Evolutionary conservation across 2,113 vertebrate genomes (phyloP), one percentile per base, ranked within the genome.

Genomic region (Myxocyprinus asiaticus): DNA sequence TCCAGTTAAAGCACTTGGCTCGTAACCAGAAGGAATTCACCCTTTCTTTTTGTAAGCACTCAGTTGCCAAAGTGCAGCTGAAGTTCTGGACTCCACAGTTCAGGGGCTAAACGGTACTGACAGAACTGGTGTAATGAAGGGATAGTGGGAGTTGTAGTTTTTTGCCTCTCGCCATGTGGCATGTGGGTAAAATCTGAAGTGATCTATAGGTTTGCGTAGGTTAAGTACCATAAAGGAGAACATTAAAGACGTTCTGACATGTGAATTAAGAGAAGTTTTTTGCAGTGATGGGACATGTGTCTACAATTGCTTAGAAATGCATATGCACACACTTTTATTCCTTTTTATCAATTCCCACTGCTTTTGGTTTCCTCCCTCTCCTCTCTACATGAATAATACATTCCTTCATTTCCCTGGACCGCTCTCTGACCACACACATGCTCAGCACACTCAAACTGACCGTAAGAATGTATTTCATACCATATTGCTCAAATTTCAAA

Each of bases 321-420:
- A 33, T 33, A 33, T 33, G 3, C 22, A 33, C 22, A 1, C 22
- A 33, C 22, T 65, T 42, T 75, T 48, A 58, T 55, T 58, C 56
- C 53, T 48, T 53, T 74, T 44, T 44, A 58, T 50, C 17, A 47
- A 47, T 68, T 17, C 55, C 12, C 45, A 14, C 58, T 3, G 15
- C 63, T 66, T 58, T 67, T 75, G 5, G 2, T 44, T 22, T 61
- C 22, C 22, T 33, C 43, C 42, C 45, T 67, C 6, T 78, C 17
- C 48, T 78, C 45, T 44, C 45, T 6, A 59, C 65, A 75, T 82
- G 55, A 82, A 78, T 82, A 71, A 74, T 53, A 78, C 63, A 78
- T 66, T 77, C 55, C 51, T 15, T 77, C 48, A 65, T 75, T 69
- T 53, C 59, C 48, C 62, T 51, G 15, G 12, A 12, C 67, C 22